Base-by-base conservation (phyloP, 2,797 vertebrate species). In the Arremon aurantiirostris region DNA sequence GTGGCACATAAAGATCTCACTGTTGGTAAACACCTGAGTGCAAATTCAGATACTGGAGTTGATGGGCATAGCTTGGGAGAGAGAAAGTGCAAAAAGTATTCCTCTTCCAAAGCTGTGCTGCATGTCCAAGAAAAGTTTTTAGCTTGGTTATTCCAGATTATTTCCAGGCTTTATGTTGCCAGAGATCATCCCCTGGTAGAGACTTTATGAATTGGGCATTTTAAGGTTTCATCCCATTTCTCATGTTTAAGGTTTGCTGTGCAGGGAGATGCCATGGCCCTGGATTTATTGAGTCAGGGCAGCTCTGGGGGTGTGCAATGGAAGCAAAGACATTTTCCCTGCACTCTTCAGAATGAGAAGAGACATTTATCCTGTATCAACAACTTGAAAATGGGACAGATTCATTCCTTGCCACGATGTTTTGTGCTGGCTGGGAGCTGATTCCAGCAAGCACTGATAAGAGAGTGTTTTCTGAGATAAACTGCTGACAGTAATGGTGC, bases 331-430 rank as follows among this genome's bases (percentile, higher is more conserved):
- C 8, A 15, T 78, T 83, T 65, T 69, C 49, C 39, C 50, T 35
- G 1, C 1, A 0, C 64, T 57, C 68, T n/a, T 73, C 73, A 80
- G 6, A 81, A 42, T 1, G 53, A 49, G 60, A 75, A 68, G 68
- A 82, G 90, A 77, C 63, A 44, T 91, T 92, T 85, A 86, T 81
- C 64, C 79, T 78, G 16, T 71, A 85, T 92, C 80, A 92, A 72
- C 47, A 47, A 26, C 78, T 75, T n/a, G 37, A 63, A 87, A 93
- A 59, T 20, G 21, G 76, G n/a, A 65, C 41, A 66, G 89, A 66
- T 89, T 83, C 57, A 52, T 90, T 82, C 42, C 69, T 75, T 86
- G 59, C 28, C 3, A 0, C 10, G 60, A 6, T 53, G 47, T 70
- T 92, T 61, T 78, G 61, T 60, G 65, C 79, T 87, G 49, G 16